Evolutionary conservation across 1,140 invertebrate species (phyloP).

Genomic region (Halesus radiatus): DNA sequence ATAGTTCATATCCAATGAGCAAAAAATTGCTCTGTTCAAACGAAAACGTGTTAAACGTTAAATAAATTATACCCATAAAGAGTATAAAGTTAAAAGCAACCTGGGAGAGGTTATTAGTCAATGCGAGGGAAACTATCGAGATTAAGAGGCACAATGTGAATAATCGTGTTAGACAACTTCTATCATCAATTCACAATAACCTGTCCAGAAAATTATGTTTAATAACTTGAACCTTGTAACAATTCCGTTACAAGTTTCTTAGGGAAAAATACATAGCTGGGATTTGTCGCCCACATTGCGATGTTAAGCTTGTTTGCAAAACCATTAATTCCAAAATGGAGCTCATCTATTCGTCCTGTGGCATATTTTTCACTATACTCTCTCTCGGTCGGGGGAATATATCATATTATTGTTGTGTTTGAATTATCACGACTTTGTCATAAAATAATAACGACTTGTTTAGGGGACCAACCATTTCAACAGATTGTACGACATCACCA

Average conservation of each 20-base stretch:
- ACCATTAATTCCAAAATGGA: conserved; percentile 49
- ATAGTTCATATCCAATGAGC: no score
- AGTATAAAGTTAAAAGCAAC: no score
- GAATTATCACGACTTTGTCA: no score
- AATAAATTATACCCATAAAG: no score
- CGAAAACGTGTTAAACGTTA: no score
- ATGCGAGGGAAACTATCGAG: background rate
- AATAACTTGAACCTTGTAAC: conserved; percentile 20
- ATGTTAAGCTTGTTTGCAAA: conserved; percentile 44
- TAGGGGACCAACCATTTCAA: no score
- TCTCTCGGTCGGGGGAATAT: background rate
- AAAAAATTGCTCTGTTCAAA: no score
- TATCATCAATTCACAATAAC: conserved; percentile 21
- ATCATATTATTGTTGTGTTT: no score
- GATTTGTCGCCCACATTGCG: conserved; percentile 48
- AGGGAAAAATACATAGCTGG: conserved; percentile 49
- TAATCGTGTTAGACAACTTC: conserved; percentile 11
- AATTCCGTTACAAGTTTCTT: conserved; percentile 24
- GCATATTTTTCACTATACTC: conserved; percentile 5
- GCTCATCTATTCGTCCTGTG: conserved; percentile 41
- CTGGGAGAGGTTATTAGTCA: no score
- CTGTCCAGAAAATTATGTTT: conserved; percentile 8
- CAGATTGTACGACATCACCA: no score
- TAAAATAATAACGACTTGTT: no score
- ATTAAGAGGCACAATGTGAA: background rate